phyloP scores from a whole-genome alignment of 2,797 vertebrate species.

The Meda fulgida region DNA sequence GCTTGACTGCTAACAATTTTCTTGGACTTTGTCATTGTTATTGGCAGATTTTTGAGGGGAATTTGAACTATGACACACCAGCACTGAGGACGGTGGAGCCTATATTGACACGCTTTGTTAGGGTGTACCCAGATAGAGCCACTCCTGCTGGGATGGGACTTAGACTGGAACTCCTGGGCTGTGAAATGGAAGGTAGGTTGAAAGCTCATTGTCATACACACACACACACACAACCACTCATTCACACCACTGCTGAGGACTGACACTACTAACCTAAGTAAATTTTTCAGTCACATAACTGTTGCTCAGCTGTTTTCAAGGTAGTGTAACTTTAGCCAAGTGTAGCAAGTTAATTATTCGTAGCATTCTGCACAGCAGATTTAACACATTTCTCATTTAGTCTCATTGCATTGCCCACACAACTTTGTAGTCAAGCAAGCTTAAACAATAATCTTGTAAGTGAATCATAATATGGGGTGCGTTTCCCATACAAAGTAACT shows the following conservation, averaged over 20 bases:
- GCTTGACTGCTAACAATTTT: conserved; percentile 28
- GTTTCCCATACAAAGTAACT: neutral
- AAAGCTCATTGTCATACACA: neutral
- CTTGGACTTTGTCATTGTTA: conserved; percentile 20
- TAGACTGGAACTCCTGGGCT: conserved; percentile 93
- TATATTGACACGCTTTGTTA: conserved; percentile 86
- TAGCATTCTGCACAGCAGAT: neutral
- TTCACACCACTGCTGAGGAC: neutral
- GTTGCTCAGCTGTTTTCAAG: neutral
- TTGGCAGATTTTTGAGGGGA: conserved; percentile 92
- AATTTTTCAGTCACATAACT: neutral
- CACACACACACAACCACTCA: neutral
- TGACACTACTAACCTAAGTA: neutral
- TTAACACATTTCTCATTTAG: neutral
- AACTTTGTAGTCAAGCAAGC: neutral
- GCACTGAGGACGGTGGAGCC: conserved; percentile 90
- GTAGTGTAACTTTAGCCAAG: neutral
- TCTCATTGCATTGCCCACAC: neutral
- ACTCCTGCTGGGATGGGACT: conserved; percentile 90
- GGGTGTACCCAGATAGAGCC: conserved; percentile 94
- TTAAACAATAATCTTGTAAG: neutral
- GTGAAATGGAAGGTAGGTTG: conserved; percentile 89
- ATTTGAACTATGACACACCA: conserved; percentile 97
- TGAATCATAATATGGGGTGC: neutral
- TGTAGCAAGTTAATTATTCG: neutral